Evolutionary conservation across 2,797 vertebrate species (phyloP), one percentile per base, ranked within the genome.

Genomic region (Sebastes kiyomatsui): DNA sequence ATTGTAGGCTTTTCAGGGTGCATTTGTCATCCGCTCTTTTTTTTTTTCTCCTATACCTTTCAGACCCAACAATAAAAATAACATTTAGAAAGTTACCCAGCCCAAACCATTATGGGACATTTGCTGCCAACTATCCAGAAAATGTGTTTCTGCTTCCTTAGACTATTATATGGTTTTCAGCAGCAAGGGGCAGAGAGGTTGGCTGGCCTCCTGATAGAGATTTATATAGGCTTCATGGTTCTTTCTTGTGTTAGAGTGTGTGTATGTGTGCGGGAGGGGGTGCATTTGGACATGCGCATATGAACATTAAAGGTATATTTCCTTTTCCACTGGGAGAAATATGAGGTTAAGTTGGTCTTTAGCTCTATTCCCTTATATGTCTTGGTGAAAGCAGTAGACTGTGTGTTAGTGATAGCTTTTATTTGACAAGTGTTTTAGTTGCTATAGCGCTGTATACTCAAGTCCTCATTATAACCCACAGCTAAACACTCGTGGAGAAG

Each of bases 121-220:
- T 95, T 95, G 90, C 92, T 93, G 91, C 93, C 92, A 94, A 94
- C 93, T 94, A 95, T 88, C 92, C 95, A 94, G 92, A 94, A 95
- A 95, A 95, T 95, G 90, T 93, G 93, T 94, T 95, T 95, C 90
- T 94, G 91, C 82, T 92, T 94, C 85, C 84, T 91, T 90, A 84
- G 81, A 88, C 93, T 90, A 92, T 92, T 94, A 94, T 94, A 94
- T 92, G 85, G 84, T 90, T 94, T 94, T 93, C 91, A 92, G 84
- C 92, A 94, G 92, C 87, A 77, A 92, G 90, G 89, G 88, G 84
- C 89, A 85, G 78, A 79, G 79, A 88, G 95, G 93, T 92, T 94
- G 92, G 88, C 91, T 92, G 88, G 80, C 72, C 93, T 91, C 83
- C 90, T 95, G 92, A 96, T 94, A 92, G 88, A 95, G 94, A 96